A percentile compares a stretch with the other conserved stretches of the same genome.
Evolutionary conservation across 2,888 invertebrate species (phyloP).

Genomic region (Epinotia ramella): DNA sequence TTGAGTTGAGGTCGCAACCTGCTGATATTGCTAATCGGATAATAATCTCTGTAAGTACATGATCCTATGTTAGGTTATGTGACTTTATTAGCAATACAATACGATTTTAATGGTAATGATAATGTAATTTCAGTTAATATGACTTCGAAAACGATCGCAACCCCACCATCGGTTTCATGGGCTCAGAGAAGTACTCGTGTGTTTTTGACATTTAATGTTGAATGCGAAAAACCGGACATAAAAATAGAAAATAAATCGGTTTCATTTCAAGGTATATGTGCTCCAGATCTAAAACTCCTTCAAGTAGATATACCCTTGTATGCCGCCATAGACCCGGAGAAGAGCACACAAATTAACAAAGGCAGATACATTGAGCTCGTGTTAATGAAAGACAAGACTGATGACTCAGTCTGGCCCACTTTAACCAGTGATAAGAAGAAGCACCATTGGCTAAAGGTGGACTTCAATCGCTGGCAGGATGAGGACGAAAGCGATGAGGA

Average conservation of each 20-base stretch:
- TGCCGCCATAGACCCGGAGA: slow-evolving; percentile 93
- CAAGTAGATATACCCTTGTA: slow-evolving; percentile 95
- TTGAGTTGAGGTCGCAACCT: slow-evolving; percentile 3
- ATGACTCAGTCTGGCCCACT: slow-evolving; percentile 93
- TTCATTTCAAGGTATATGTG: slow-evolving; percentile 93
- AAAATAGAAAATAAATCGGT: slow-evolving; percentile 88
- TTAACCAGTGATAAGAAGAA: slow-evolving; percentile 94
- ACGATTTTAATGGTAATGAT: neutral
- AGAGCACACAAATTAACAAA: slow-evolving; percentile 88
- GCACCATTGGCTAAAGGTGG: slow-evolving; percentile 98
- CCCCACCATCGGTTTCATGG: slow-evolving; percentile 94
- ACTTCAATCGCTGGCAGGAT: slow-evolving; percentile 98
- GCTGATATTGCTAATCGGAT: slow-evolving; percentile 3
- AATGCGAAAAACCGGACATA: slow-evolving; percentile 93
- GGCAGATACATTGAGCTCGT: slow-evolving; percentile 90
- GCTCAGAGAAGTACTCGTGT: slow-evolving; percentile 93
- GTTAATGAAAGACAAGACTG: slow-evolving; percentile 87
- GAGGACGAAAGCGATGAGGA: slow-evolving; percentile 97
- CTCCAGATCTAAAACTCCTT: slow-evolving; percentile 92
- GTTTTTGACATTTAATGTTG: slow-evolving; percentile 94
- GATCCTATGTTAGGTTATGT: neutral
- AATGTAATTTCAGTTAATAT: slow-evolving; percentile 55
- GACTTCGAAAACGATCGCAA: slow-evolving; percentile 59
- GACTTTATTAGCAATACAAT: neutral
- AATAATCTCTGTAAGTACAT: slow-evolving; percentile 21